A percentile compares a stretch with the other conserved stretches of the same genome.
phyloP scores from a whole-genome alignment of 2,797 vertebrate genomes.

The Eurystomus glaucurus region DNA sequence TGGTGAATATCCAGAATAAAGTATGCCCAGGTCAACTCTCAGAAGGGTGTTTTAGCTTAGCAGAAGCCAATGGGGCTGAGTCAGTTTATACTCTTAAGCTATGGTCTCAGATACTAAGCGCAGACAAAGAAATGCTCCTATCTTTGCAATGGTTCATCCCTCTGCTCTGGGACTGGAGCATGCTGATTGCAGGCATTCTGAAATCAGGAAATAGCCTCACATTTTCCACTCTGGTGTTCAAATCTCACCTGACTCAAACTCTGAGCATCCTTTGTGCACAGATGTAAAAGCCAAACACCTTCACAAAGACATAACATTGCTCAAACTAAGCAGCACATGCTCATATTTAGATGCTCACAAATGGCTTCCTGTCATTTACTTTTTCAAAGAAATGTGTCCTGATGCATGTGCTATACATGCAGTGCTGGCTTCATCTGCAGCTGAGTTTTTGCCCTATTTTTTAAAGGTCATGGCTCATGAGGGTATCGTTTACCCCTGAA shows the following conservation, averaged over 20 bases:
- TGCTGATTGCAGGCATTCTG: background rate
- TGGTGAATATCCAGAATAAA: background rate
- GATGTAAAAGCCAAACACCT: background rate
- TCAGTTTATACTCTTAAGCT: background rate
- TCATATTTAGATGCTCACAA: background rate
- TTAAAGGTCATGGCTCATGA: background rate
- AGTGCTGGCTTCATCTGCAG: background rate
- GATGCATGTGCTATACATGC: background rate
- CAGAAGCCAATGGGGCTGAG: background rate
- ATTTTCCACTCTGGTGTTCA: background rate
- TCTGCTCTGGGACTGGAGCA: rapidly evolving
- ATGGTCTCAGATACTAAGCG: rapidly evolving
- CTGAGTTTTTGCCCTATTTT: background rate
- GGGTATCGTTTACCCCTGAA: background rate
- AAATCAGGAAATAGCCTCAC: background rate
- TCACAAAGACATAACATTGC: background rate
- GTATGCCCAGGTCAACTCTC: background rate
- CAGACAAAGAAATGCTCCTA: background rate
- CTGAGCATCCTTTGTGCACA: background rate
- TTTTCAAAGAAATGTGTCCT: background rate
- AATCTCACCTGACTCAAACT: background rate
- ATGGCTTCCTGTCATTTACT: background rate
- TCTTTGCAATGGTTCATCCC: background rate
- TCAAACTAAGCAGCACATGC: background rate
- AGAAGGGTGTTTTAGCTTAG: background rate